Base-by-base conservation (phyloP, 2,113 vertebrate genomes). In the Calidris pygmaea region DNA sequence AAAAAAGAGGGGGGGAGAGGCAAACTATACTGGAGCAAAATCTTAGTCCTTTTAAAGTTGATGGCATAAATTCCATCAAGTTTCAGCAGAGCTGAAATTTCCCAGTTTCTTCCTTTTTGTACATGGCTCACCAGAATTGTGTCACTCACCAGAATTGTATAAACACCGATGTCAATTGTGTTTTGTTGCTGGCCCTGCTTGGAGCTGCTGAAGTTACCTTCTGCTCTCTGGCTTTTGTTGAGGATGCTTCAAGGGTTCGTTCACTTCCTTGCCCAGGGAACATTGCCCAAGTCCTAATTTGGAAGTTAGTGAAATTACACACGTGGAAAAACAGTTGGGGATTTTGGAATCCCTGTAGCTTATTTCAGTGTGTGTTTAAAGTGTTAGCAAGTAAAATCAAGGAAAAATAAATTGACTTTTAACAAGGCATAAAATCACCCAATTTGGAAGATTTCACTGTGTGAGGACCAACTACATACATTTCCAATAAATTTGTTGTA, bases 391-490 rank as follows among this genome's bases (percentile, higher is more conserved):
- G 14, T 27, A 27, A 87, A 90, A 70, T 56, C 32, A 68, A 70
- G 47, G 24, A 56, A 81, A 73, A 48, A 3, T 22, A 60, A 83
- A 24, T 8, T 32, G 55, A 9, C n/a, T 92, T 77, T 30, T 56
- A 67, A 39, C 52, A 85, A 89, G 55, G 19, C 43, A 12, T 81
- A 71, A 63, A 71, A 45, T 47, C 32, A 35, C 18, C 16, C 1
- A 0, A 6, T 83, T 53, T 58, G 45, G 32, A 71, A 94, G 55
- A 66, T 48, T 73, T 84, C 3, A 15, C 3, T 62, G n/a, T 5
- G 3, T 1, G 0, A 66, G 45, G n/a, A 71, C 5, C 30, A 47
- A 6, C 14, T 34, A 0, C 23, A 1, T 14, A 21, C 5, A 6
- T 89, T 87, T 74, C 52, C 4, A 3, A 6, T 58, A 10, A 20